These are phyloP conservation scores for Catajapyx aquilonaris DNA, from an alignment of 1,140 invertebrate species.

Conservation along the genomic window DNA sequence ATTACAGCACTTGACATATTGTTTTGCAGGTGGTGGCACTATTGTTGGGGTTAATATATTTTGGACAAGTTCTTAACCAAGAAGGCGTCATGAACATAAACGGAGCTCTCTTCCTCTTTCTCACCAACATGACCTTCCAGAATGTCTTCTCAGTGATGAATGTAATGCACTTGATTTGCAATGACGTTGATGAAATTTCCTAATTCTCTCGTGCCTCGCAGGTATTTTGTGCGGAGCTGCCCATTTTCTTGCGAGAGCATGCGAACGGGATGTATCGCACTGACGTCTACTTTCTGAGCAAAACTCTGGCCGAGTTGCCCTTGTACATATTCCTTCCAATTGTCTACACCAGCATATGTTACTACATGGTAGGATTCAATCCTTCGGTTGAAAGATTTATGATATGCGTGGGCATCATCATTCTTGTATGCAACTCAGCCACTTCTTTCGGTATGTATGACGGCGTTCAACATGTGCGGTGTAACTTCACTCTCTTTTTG, in stretches of 20 bases:
- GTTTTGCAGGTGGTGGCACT: constrained; percentile 62
- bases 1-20: too few species aligned
- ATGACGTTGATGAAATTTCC: too few species aligned
- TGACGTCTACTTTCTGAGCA: constrained; percentile 81
- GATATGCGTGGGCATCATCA: constrained; percentile 44
- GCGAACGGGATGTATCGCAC: constrained; percentile 78
- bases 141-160: constrained; percentile 75
- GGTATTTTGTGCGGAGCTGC: constrained; percentile 81
- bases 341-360: constrained; percentile 63
- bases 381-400: constrained; percentile 46
- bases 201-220: constrained; percentile 25
- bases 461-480: background rate
- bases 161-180: too few species aligned
- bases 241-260: constrained; percentile 79
- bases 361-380: constrained; percentile 72
- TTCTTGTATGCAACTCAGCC: constrained; percentile 71
- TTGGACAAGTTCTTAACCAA: constrained; percentile 59
- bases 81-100: constrained; percentile 90
- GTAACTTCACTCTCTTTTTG: constrained; percentile 7
- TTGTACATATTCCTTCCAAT: constrained; percentile 60
- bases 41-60: constrained; percentile 74
- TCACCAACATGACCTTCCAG: constrained; percentile 85
- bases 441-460: constrained; percentile 62
- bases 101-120: constrained; percentile 78
- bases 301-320: constrained; percentile 70